These are phyloP conservation scores for Lasioglossum marginatum DNA, from an alignment of 2,888 invertebrate genomes.

Conservation along the genomic window DNA sequence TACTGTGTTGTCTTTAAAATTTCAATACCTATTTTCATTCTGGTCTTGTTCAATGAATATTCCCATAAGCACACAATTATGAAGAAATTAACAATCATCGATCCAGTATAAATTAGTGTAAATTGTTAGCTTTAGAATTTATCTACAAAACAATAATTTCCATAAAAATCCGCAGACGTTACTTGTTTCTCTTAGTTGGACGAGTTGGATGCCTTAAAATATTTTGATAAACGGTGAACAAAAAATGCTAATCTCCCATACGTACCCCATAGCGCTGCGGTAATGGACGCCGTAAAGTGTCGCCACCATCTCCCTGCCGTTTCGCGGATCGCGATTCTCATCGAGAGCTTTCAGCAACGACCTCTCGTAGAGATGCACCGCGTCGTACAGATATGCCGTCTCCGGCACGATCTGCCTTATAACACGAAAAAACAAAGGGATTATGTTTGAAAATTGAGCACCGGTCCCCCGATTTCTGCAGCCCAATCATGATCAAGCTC, in stretches of 20 bases:
- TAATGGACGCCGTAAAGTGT: conserved; percentile 92
- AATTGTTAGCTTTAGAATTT: no score
- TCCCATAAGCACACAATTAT: not conserved
- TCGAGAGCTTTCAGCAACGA: conserved; percentile 91
- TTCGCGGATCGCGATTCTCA: conserved; percentile 89
- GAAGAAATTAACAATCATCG: not conserved
- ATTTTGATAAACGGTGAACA: not conserved
- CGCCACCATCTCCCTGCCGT: conserved; percentile 93
- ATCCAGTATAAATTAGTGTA: no score
- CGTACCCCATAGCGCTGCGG: conserved; percentile 93
- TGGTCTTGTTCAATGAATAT: not conserved
- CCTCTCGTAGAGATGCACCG: conserved; percentile 95
- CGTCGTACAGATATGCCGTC: conserved; percentile 97
- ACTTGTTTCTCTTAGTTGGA: not conserved
- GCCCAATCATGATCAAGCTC: not conserved
- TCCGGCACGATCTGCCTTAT: conserved; percentile 91
- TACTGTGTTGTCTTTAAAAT: not conserved
- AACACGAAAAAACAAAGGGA: conserved; percentile 68
- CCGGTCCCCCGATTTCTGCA: not conserved
- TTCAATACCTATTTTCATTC: not conserved
- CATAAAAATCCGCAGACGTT: no score
- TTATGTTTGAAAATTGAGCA: conserved; percentile 54
- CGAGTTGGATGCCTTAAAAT: conserved; percentile 9
- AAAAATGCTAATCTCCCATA: not conserved
- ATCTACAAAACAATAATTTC: no score